phyloP scores from a whole-genome alignment of 2,113 vertebrate genomes.

The Hypanus sabinus region DNA sequence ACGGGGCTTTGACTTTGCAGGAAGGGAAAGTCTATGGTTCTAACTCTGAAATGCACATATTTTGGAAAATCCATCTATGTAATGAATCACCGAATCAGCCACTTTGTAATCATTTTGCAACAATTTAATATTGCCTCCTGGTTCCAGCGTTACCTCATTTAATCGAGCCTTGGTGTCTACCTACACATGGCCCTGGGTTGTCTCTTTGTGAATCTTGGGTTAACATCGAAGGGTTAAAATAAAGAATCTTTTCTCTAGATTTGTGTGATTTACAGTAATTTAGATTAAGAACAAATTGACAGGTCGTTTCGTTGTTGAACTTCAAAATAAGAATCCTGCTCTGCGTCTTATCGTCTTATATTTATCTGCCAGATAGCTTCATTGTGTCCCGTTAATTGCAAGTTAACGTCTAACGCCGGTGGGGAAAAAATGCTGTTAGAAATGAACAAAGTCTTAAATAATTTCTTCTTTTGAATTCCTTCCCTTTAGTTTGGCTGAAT shows the following conservation, averaged over 20 bases:
- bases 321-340: not conserved
- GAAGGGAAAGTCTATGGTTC: not conserved
- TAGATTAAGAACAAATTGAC: not conserved
- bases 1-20: not conserved
- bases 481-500: not conserved
- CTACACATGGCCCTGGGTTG: not conserved
- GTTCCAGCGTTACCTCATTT: not conserved
- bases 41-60: not conserved
- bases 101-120: not conserved
- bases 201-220: not conserved
- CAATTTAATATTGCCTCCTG: not conserved
- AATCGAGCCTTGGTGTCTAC: not conserved
- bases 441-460: not conserved
- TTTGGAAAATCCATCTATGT: not conserved
- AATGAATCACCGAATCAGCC: not conserved
- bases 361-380: too few relatives aligned
- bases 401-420: not conserved
- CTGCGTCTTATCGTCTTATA: too few relatives aligned
- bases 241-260: too few relatives aligned
- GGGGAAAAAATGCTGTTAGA: not conserved
- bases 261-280: not conserved
- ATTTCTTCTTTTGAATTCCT: not conserved
- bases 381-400: not conserved
- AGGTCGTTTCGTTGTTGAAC: not conserved
- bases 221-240: not conserved